Conservation (phyloP, 2,888 invertebrate genomes). For the Cinara cedri region DNA sequence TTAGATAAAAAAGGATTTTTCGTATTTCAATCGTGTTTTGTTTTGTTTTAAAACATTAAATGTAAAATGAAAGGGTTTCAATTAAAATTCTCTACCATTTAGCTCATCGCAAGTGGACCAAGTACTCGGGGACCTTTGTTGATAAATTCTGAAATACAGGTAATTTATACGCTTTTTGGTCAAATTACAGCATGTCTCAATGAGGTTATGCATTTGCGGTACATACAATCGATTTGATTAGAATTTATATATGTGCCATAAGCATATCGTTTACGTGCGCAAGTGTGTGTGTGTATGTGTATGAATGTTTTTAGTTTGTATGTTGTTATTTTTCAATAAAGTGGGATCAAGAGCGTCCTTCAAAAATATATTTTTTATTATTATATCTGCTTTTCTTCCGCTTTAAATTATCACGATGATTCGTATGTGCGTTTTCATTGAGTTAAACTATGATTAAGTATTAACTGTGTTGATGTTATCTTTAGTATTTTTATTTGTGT, state of each 20-base stretch:
- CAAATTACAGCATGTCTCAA: slow-evolving; percentile 26
- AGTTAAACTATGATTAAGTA: background rate
- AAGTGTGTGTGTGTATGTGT: slow-evolving; percentile 29
- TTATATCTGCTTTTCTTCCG: slow-evolving; percentile 44
- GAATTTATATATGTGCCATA: slow-evolving; percentile 20
- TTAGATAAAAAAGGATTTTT: slow-evolving; percentile 48
- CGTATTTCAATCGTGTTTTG: background rate
- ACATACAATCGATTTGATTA: slow-evolving; percentile 54
- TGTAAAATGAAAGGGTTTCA: slow-evolving; percentile 14
- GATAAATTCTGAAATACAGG: slow-evolving; percentile 25
- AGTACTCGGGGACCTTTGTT: background rate
- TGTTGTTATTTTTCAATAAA: slow-evolving; percentile 22
- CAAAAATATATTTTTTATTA: slow-evolving; percentile 16
- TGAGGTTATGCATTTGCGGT: slow-evolving; percentile 47
- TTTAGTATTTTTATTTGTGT: background rate
- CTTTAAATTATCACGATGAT: background rate
- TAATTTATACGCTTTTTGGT: slow-evolving; percentile 34
- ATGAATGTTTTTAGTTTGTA: background rate
- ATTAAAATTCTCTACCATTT: background rate
- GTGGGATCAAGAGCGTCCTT: slow-evolving; percentile 52
- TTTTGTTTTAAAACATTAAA: slow-evolving; percentile 24
- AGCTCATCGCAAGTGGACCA: background rate
- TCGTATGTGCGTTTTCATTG: background rate
- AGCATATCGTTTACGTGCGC: slow-evolving; percentile 45
- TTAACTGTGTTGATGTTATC: background rate